phyloP scores from a whole-genome alignment of 1,140 invertebrate genomes.

The Trissolcus basalis region DNA sequence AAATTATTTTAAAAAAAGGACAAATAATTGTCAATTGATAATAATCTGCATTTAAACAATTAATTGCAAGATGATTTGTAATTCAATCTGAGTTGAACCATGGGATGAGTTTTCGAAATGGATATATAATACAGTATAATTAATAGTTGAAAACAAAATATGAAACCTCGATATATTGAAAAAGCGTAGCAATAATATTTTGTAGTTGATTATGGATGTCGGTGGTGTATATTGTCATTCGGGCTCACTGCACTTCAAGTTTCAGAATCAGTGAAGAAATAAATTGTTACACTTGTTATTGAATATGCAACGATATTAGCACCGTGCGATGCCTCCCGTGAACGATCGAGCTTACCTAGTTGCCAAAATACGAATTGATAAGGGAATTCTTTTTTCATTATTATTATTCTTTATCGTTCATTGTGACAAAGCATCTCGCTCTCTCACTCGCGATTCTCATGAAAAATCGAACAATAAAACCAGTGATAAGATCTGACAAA shows the following conservation, averaged over 20 bases:
- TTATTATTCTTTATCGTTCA: too few species aligned
- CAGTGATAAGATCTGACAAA: slow-evolving; percentile 8
- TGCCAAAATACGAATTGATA: slow-evolving; percentile 63
- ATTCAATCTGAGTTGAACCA: too few species aligned
- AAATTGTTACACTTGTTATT: slow-evolving; percentile 70
- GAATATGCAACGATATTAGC: slow-evolving; percentile 67
- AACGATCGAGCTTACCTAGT: slow-evolving; percentile 76
- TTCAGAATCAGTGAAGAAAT: slow-evolving; percentile 41
- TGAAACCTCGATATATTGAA: slow-evolving; percentile 20
- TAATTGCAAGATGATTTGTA: too few species aligned
- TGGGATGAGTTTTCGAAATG: too few species aligned
- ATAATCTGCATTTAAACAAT: too few species aligned
- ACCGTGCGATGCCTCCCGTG: slow-evolving; percentile 77
- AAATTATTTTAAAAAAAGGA: too few species aligned
- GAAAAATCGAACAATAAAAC: slow-evolving; percentile 12
- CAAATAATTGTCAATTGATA: too few species aligned
- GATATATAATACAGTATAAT: slow-evolving; percentile 11
- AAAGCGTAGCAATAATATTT: slow-evolving; percentile 52
- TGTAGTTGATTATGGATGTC: slow-evolving; percentile 27
- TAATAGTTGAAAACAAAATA: slow-evolving; percentile 16
- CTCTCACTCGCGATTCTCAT: slow-evolving; percentile 16
- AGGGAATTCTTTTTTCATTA: slow-evolving; percentile 40
- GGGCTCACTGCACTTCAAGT: slow-evolving; percentile 39
- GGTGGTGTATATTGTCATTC: slow-evolving; percentile 42
- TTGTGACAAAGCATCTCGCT: slow-evolving; percentile 14